phyloP scores from a whole-genome alignment of 2,797 vertebrate genomes.

The Tapirus indicus region DNA sequence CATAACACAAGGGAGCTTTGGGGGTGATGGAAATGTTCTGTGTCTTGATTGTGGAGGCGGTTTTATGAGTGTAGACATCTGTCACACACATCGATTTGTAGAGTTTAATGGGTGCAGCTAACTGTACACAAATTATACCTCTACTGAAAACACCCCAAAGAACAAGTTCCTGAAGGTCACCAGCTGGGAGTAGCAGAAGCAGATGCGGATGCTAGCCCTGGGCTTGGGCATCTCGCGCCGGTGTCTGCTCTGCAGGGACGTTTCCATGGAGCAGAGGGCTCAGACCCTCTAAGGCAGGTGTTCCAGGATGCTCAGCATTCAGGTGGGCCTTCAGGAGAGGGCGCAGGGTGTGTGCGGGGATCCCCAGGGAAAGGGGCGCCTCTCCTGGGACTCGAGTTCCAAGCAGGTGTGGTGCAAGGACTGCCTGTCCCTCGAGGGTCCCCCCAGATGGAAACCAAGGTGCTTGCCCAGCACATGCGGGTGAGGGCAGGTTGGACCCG shows the following conservation, averaged over 20 bases:
- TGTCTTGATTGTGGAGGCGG: not conserved
- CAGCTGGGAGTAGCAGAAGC: not conserved
- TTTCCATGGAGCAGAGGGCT: not conserved
- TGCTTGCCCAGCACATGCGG: fast-evolving
- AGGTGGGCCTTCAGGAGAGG: not conserved
- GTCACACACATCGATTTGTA: not conserved
- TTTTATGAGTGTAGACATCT: not conserved
- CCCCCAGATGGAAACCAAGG: not conserved
- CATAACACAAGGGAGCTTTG: not conserved
- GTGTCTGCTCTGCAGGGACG: not conserved
- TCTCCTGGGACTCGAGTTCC: fast-evolving
- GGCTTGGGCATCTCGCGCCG: fast-evolving
- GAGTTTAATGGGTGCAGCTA: not conserved
- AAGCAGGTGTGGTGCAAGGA: not conserved
- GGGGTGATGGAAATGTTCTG: not conserved
- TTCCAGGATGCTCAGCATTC: not conserved
- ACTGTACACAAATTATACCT: no score
- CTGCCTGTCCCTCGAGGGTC: no score
- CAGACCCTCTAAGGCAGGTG: not conserved
- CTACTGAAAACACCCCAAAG: fast-evolving
- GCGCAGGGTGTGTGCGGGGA: fast-evolving
- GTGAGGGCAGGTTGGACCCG: not conserved
- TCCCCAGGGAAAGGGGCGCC: not conserved
- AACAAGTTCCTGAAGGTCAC: no score
- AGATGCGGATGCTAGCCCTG: not conserved